Evolutionary conservation across 2,113 vertebrate genomes (phyloP).

Genomic region (Acanthisitta chloris): DNA sequence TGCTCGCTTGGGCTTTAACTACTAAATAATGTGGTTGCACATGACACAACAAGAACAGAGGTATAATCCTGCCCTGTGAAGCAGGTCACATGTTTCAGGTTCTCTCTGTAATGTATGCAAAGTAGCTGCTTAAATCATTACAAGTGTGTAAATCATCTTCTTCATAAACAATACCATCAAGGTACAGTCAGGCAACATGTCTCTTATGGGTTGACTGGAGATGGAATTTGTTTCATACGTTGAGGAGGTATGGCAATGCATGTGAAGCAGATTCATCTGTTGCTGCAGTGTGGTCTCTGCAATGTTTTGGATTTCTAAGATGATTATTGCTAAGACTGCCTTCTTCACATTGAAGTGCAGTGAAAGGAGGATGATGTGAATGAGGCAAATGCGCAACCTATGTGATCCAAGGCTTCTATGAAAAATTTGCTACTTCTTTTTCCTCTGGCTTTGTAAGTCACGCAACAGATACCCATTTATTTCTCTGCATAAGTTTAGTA

Average conservation of each 20-base stretch:
- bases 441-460: conserved; percentile 20
- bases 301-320: conserved; percentile 34
- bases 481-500: conserved; percentile 43
- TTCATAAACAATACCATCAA: conserved; percentile 64
- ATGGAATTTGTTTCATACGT: conserved; percentile 38
- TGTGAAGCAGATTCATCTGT: conserved; percentile 24
- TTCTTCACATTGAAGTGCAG: conserved; percentile 9
- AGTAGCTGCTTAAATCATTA: conserved; percentile 66
- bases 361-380: conserved; percentile 26
- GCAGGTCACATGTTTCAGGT: conserved; percentile 57
- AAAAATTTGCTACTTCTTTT: conserved; percentile 18
- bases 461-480: background rate
- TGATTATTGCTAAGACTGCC: conserved; percentile 4
- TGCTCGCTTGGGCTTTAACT: conserved; percentile 45
- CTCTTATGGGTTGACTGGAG: conserved; percentile 51
- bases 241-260: conserved; percentile 46
- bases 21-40: conserved; percentile 60
- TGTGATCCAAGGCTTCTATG: background rate
- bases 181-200: conserved; percentile 61
- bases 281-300: conserved; percentile 29
- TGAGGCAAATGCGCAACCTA: background rate
- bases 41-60: conserved; percentile 67
- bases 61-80: conserved; percentile 64
- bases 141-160: conserved; percentile 60
- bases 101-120: conserved; percentile 60